Base-by-base conservation (phyloP, 2,888 invertebrate species). In the Gortyna flavago region DNA sequence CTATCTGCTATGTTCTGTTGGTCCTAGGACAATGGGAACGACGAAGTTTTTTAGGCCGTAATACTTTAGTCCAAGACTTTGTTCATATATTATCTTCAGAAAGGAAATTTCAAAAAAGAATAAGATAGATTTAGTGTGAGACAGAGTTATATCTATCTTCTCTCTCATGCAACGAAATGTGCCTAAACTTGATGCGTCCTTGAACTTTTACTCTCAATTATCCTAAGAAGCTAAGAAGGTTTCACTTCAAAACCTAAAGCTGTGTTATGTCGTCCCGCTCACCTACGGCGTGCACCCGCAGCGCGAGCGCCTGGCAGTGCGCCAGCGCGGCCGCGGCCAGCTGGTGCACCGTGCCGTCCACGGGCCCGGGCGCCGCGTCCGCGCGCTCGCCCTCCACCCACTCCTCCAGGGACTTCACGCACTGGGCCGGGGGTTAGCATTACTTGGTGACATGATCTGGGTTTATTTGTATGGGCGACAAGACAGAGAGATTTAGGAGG, bases 271-370 rank as follows among this genome's bases (percentile, higher is more conserved):
- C 35, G 35, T 35, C 38, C 38, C 6, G 9, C 68, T 62, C 32
- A 95, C 98, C 98, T 59, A 98, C 98, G 0, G 98, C 98, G 89
- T 98, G 98, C 61, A 97, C 97, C 91, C 98, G 98, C 78, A 98
- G 98, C 32, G 98, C 97, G 72, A 99, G 96, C 92, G 99, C 98
- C 93, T 99, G 99, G 88, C 99, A 97, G 95, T 99, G 99, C 91
- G 99, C 98, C 88, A 99, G 97, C 66, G 99, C 99, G 1, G 57
- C 57, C 13, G 57, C 57, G 0, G 99, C 99, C 80, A 99, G 97
- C 95, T 99, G 99, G 93, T 99, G 99, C 54, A 99, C 99, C 0
- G 99, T 99, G 80, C 99, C 99, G 97, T 99, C 99, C 92, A 98
- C 98, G 0, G 99, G 99, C 91, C 99, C 97, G 79, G 98, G 97